Percentiles rank a stretch among this genome's conserved stretches.
Evolutionary conservation across 2,113 vertebrate species (phyloP).

Genomic region (Crypturellus undulatus): DNA sequence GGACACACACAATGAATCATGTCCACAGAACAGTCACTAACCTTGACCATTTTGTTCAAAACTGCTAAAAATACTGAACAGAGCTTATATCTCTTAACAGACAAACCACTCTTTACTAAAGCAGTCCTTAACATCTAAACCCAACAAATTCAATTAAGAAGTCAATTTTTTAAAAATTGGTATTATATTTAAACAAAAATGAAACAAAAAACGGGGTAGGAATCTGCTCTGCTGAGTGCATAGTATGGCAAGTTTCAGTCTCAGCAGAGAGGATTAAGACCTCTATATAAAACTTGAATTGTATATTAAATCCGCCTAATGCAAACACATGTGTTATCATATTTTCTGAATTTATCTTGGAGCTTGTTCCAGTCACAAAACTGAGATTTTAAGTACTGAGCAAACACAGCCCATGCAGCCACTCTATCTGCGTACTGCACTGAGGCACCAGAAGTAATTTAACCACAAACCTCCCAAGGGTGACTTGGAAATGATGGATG

Average conservation of each 20-base stretch:
- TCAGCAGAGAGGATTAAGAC: not conserved
- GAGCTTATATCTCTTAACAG: not conserved
- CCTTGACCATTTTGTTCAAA: not conserved
- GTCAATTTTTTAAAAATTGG: not conserved
- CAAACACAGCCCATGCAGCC: not conserved
- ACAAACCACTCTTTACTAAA: not conserved
- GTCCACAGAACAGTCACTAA: not conserved
- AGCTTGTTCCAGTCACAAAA: not conserved
- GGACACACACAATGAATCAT: not conserved
- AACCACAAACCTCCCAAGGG: not conserved
- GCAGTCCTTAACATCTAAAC: not conserved
- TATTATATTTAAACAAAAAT: not conserved
- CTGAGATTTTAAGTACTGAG: not conserved
- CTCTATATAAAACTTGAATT: not conserved
- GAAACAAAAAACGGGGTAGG: not conserved
- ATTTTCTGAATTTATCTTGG: not conserved
- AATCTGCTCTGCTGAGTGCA: not conserved
- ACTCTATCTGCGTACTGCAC: not conserved
- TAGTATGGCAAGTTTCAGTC: not conserved
- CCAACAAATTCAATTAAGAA: not conserved
- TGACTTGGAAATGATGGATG: constrained; percentile 4
- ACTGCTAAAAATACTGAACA: not conserved
- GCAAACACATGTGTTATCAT: not conserved
- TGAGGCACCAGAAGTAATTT: constrained; percentile 8
- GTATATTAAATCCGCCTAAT: not conserved